phyloP scores from a whole-genome alignment of 1,140 invertebrate genomes.

The Pissodes strobi region DNA sequence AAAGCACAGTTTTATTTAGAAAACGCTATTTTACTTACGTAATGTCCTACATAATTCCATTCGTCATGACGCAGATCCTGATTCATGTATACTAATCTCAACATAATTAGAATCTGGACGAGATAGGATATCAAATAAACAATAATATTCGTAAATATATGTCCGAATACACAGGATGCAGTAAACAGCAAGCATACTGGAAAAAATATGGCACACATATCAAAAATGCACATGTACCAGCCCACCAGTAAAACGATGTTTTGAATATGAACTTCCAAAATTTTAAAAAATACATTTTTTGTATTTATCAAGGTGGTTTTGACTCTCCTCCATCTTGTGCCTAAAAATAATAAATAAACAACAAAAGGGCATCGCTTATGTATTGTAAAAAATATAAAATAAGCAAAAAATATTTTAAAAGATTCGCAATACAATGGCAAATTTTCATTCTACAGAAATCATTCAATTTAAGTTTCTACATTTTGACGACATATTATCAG shows the following conservation, averaged over 20 bases:
- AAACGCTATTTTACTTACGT: slow-evolving; percentile 19
- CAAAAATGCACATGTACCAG: slow-evolving; percentile 17
- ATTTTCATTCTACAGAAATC: too few relatives aligned
- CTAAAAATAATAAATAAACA: too few relatives aligned
- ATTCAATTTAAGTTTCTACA: too few relatives aligned
- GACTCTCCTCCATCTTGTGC: neutral
- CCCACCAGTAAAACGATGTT: slow-evolving; percentile 11
- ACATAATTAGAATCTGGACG: slow-evolving; percentile 7
- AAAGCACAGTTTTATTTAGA: too few relatives aligned
- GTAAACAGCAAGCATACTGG: slow-evolving; percentile 10
- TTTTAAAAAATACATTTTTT: slow-evolving; percentile 9
- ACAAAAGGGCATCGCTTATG: too few relatives aligned
- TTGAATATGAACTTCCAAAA: slow-evolving; percentile 9
- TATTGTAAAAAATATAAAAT: too few relatives aligned
- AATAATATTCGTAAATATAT: neutral
- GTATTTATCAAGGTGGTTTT: neutral
- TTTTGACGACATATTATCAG: too few relatives aligned
- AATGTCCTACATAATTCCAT: slow-evolving; percentile 22
- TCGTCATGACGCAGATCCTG: neutral
- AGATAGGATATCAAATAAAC: slow-evolving; percentile 6
- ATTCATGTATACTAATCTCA: slow-evolving; percentile 13
- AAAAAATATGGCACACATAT: slow-evolving; percentile 13
- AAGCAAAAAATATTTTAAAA: too few relatives aligned
- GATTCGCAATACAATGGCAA: too few relatives aligned
- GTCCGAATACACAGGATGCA: slow-evolving; percentile 5